Evolutionary conservation across 2,888 invertebrate species (phyloP), one percentile per base, ranked within the genome.

Genomic region (Iselma pallidipennis): DNA sequence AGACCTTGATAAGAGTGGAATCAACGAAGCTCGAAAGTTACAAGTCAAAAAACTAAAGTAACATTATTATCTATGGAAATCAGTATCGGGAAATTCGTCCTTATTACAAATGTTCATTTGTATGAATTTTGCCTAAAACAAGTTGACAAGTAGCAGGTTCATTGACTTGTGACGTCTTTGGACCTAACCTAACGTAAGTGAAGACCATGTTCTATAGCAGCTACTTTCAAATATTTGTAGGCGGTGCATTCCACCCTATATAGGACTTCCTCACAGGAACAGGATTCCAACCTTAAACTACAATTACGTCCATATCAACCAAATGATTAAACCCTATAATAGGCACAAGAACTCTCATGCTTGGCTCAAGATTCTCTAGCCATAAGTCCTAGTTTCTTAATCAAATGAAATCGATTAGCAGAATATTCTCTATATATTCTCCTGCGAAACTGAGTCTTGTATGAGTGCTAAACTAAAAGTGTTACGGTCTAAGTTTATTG

Each of bases 121-220:
- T 55, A 52, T 55, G 28, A 59, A 49, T 65, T 62, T 71, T 66
- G 73, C 66, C 71, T 63, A 73, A 72, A 72, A 65, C 52, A 28
- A 59, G 52, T 33, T 49, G 61, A 53, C 53, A 49, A 65, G 62
- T 59, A 65, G 65, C 61, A 67, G 61, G 75, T 75, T 75, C 74
- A 73, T 66, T 70, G 74, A 75, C 75, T 67, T 65, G 56, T 69
- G 71, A 71, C 74, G 72, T 72, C 68, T 69, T 69, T 70, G 71
- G 72, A 72, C 76, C 76, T 76, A 74, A 74, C 75, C 74, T 76
- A 74, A 73, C 73, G 70, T 75, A 74, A 74, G 71, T 66, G 71
- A 71, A 71, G 70, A 60, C 69, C 52, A 57, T 63, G 68, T 63
- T 66, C 54, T 57, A n/a, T n/a, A 59, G 26, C 62, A 66, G 57